Percentiles rank a stretch among this genome's conserved stretches.
phyloP scores from a whole-genome alignment of 2,888 invertebrate genomes.

The Biston stratarius region DNA sequence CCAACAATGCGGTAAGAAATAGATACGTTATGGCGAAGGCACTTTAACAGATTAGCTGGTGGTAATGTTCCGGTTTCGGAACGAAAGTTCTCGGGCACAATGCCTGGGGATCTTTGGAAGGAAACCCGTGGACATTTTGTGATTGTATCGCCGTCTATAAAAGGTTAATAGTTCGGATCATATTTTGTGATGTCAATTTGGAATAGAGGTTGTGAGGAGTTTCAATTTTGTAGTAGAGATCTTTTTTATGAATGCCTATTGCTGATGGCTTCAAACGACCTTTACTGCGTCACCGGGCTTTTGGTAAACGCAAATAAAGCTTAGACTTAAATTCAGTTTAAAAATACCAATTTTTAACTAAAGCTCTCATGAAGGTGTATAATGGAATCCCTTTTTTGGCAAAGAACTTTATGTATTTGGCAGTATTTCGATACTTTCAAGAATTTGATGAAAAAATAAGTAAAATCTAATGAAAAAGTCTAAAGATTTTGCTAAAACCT shows the following conservation, averaged over 20 bases:
- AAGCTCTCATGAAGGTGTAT: no score
- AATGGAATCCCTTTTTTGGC: no score
- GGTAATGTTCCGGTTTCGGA: conserved; percentile 66
- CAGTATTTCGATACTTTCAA: no score
- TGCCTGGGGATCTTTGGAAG: conserved; percentile 50
- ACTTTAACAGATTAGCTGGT: conserved; percentile 72
- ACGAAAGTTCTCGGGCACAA: conserved; percentile 52
- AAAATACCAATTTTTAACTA: no score
- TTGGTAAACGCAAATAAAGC: no score
- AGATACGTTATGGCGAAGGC: conserved; percentile 56
- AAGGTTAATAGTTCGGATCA: conserved; percentile 33
- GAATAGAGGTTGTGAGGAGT: not conserved
- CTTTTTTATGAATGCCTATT: not conserved
- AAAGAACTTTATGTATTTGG: no score
- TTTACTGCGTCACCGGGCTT: no score
- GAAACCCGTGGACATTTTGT: conserved; percentile 59
- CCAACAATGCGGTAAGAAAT: conserved; percentile 57
- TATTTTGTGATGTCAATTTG: conserved; percentile 21
- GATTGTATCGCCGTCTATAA: conserved; percentile 61
- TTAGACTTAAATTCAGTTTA: no score
- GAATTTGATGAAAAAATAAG: no score
- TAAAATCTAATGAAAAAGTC: no score
- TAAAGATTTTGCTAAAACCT: no score
- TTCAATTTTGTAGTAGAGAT: not conserved
- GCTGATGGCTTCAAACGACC: not conserved